Base-by-base conservation (phyloP, 30 jellyfish, hydroid and myxozoan species). In the Mastigias papua region DNA sequence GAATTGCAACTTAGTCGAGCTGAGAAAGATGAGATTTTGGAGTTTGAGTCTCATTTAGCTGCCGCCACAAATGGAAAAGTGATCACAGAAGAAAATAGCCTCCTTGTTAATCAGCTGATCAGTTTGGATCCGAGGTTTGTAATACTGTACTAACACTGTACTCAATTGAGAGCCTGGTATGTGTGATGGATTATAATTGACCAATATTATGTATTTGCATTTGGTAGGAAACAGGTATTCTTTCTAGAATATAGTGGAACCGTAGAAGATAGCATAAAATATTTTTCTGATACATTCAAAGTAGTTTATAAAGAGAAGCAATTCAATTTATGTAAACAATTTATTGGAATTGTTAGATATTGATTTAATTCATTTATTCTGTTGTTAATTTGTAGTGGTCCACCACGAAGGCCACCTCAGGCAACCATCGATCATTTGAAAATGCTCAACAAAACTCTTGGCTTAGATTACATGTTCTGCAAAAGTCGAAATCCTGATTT, bases 381-480 rank as follows among this genome's bases (percentile, higher is more conserved):
- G 11, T 3, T 37, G 54, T 11, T 51, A 10, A 57, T 13, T 37
- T 58, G 48, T 73, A 82, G 93, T 71, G 98, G 94, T 27, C 94
- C 95, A 26, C 93, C 97, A 15, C 88, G 98, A 19, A 92, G 86
- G 46, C 98, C 98, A 0, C 98, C 98, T 31, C 67, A 78, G 27
- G 34, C 83, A n/a, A 75, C 84, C 54, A 82, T 93, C 35, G 96
- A 93, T 20, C 90, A 72, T 33, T 37, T 93, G 88, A 93, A 93
- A 66, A 64, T 64, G 66, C 78, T 93, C 73, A 90, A 93, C 62
- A 83, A 93, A 72, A 82, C 76, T 32, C 91, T 80, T 83, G 97
- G 96, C 26, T 97, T 93, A 63, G 96, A 92, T 31, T 81, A 93
- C 84, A 82, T 93, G 98, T 81, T 93, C 48, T 93, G 98, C 84